Conservation (phyloP, 2,797 vertebrate genomes). For the Aulostomus chinensis region DNA sequence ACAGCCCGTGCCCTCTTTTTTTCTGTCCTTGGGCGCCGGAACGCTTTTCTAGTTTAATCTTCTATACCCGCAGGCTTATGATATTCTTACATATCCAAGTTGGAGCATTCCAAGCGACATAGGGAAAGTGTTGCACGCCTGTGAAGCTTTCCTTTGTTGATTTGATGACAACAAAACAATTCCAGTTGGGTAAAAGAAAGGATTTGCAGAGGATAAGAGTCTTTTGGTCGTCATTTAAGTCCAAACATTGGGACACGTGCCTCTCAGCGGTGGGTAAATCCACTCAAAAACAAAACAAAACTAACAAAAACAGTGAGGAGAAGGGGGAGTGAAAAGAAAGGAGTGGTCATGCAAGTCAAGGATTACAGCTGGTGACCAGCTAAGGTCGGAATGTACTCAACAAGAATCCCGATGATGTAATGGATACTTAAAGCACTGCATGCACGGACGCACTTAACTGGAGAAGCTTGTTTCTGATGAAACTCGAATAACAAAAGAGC, state of each 20-base stretch:
- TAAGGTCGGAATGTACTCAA: constrained; percentile 56
- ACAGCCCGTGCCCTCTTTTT: constrained; percentile 20
- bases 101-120: not conserved
- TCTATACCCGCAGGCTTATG: constrained; percentile 4
- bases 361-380: constrained; percentile 64
- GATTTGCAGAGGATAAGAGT: constrained; percentile 62
- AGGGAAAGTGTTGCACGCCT: constrained; percentile 6
- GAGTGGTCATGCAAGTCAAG: constrained; percentile 35
- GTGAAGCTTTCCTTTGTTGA: constrained; percentile 18
- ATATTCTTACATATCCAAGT: constrained; percentile 16
- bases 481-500: too few species aligned
- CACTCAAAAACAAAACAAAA: constrained; percentile 58
- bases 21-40: constrained; percentile 6
- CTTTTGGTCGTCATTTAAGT: constrained; percentile 47
- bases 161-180: constrained; percentile 45
- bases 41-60: constrained; percentile 10
- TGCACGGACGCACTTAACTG: not conserved
- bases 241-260: constrained; percentile 46
- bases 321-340: constrained; percentile 20
- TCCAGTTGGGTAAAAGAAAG: constrained; percentile 29
- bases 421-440: constrained; percentile 32
- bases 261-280: constrained; percentile 51
- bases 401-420: constrained; percentile 52
- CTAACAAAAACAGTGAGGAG: too few species aligned
- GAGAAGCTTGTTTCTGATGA: too few species aligned